Base-by-base conservation (phyloP, 2,888 invertebrate species). In the Clostera curtula region DNA sequence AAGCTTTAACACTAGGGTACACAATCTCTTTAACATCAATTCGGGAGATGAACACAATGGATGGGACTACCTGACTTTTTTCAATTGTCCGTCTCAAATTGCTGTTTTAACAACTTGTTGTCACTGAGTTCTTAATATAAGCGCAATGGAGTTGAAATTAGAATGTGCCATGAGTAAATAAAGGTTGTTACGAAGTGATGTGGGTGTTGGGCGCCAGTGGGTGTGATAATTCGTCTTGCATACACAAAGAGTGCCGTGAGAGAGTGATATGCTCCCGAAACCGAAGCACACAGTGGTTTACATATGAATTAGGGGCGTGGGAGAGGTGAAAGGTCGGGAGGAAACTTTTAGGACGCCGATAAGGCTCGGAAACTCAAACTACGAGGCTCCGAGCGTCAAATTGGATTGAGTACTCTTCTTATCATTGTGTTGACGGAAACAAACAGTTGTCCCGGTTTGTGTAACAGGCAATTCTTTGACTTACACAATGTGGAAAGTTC, bases 151-250 rank as follows among this genome's bases (percentile, higher is more conserved):
- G 71, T 61, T 43, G 53, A 67, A 53, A 62, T 59, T 73, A 47
- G 55, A 50, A 44, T 51, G 54, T 45, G 50, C 46, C 47, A 49
- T 43, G 37, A 36, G 51, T 46, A 47, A 56, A 56, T 55, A 54
- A 48, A 61, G 53, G 52, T 50, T 60, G 57, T 58, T 49, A 48
- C 37, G 34, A 48, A 53, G 49, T 40, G 57, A 58, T 57, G 61
- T 61, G 49, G 70, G 70, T 67, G 75, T 73, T 51, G 59, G 70
- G 68, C 71, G 76, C 69, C 61, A 49, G 75, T 80, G 74, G 82
- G 79, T 66, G 80, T 76, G 80, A 76, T 83, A 83, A 83, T 82
- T 75, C 74, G 62, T 65, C 64, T 60, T 50, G 72, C 67, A 82
- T 62, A 80, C 74, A 77, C 58, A 64, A 65, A 72, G 68, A 61